Evolutionary conservation across 2,888 invertebrate genomes (phyloP), one percentile per base, ranked within the genome.

Genomic region (Drosophila kambysellisi): DNA sequence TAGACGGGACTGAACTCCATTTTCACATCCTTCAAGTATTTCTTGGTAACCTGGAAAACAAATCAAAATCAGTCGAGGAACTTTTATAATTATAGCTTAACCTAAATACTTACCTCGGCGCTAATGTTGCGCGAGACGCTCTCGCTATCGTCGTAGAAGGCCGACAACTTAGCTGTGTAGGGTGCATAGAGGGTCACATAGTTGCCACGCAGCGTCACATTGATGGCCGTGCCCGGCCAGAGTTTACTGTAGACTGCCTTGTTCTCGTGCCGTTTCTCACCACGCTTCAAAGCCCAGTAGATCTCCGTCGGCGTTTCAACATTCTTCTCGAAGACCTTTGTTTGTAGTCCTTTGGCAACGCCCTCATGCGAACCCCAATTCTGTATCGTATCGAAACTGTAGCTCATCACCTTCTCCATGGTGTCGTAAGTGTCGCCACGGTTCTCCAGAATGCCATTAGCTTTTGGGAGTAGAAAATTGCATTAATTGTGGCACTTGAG

Each of bases 281-380:
- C 92, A 51, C 93, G 94, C 59, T 94, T 94, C 68, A 94, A 94
- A 2, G 96, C 96, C 97, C 97, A 97, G 80, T 95, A 94, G 70
- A 96, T 95, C 81, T 95, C 95, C 20, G 95, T 93, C 1, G 91
- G 91, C 35, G 71, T 70, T 4, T 76, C 53, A 3, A 78, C 77
- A 60, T 89, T 88, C 60, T 90, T 91, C 81, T 93, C 93, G 48
- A 80, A 92, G 12, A 93, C 88, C 69, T 91, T 91, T 1, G 93
- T 93, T 3, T 91, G 91, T 69, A 93, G 61, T 4, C 93, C 93
- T 15, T 92, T 90, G n/a, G 93, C 92, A 7, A 92, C 85, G 25
- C 95, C 92, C 95, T 96, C 73, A 95, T 97, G 91, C 94, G 96
- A 7, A 95, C 97, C 97, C 97, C 97, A 97, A 90, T 96, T 96